These are phyloP conservation scores for Tridacna crocea DNA, from an alignment of 2,888 invertebrate genomes.

Conservation along the genomic window DNA sequence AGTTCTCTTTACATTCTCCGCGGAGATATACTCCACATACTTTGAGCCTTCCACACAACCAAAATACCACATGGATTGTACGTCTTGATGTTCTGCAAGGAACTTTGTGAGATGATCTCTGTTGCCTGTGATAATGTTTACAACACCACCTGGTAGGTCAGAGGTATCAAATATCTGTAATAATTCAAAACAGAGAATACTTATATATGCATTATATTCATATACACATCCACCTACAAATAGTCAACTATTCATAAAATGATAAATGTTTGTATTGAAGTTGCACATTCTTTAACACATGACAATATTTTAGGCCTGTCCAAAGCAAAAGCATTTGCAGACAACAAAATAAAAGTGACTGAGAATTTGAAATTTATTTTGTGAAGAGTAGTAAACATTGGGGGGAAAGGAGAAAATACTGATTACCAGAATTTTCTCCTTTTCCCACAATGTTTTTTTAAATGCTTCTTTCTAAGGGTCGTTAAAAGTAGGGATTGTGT, in stretches of 20 bases:
- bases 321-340: too few species aligned
- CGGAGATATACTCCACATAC: slow-evolving; percentile 84
- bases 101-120: slow-evolving; percentile 82
- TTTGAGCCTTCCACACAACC: slow-evolving; percentile 82
- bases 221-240: too few species aligned
- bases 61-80: slow-evolving; percentile 84
- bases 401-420: too few species aligned
- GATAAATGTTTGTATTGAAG: neutral
- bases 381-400: too few species aligned
- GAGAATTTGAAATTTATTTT: too few species aligned
- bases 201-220: neutral
- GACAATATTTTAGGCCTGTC: too few species aligned
- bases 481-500: too few species aligned
- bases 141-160: slow-evolving; percentile 84
- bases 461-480: too few species aligned
- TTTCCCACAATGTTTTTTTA: too few species aligned
- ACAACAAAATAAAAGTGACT: too few species aligned
- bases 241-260: neutral
- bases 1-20: slow-evolving; percentile 84
- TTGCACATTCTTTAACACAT: too few species aligned
- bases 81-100: slow-evolving; percentile 84
- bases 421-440: too few species aligned
- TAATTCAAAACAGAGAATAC: neutral
- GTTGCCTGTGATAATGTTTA: slow-evolving; percentile 84
- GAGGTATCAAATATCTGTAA: slow-evolving; percentile 84